Evolutionary conservation across 1,140 invertebrate genomes (phyloP).

Genomic region (Palaemon carinicauda): DNA sequence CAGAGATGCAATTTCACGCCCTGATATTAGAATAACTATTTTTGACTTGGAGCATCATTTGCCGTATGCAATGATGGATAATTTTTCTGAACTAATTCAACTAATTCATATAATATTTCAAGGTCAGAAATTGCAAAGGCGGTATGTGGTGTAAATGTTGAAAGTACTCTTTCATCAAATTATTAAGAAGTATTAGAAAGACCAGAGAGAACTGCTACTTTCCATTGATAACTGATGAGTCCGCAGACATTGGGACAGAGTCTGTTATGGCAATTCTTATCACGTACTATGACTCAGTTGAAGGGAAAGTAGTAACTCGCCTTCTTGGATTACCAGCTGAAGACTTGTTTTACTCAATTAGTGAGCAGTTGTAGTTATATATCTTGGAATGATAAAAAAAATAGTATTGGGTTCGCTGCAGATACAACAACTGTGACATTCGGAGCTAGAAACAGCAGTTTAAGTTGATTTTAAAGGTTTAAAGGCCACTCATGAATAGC

Average conservation of each 20-base stretch:
- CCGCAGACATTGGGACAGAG: background rate
- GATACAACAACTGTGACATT: conserved; percentile 18
- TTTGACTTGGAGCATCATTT: too few relatives aligned
- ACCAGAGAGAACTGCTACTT: background rate
- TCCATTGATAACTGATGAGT: background rate
- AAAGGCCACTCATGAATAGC: too few relatives aligned
- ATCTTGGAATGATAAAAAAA: background rate
- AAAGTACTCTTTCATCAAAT: too few relatives aligned
- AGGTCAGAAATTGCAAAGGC: too few relatives aligned
- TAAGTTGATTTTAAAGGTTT: conserved; percentile 4
- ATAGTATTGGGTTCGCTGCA: background rate
- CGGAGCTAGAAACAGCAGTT: background rate
- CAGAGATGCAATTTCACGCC: too few relatives aligned
- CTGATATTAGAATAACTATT: too few relatives aligned
- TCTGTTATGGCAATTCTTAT: background rate
- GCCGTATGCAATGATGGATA: too few relatives aligned
- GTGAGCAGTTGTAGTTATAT: background rate
- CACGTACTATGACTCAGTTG: background rate
- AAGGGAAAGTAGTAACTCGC: background rate
- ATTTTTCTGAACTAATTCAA: too few relatives aligned
- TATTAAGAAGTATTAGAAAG: too few relatives aligned
- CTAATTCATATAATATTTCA: too few relatives aligned
- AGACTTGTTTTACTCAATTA: background rate
- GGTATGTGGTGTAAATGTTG: too few relatives aligned
- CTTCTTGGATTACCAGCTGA: background rate